phyloP scores from a whole-genome alignment of 2,888 invertebrate species.

The Napeogenes sylphis region DNA sequence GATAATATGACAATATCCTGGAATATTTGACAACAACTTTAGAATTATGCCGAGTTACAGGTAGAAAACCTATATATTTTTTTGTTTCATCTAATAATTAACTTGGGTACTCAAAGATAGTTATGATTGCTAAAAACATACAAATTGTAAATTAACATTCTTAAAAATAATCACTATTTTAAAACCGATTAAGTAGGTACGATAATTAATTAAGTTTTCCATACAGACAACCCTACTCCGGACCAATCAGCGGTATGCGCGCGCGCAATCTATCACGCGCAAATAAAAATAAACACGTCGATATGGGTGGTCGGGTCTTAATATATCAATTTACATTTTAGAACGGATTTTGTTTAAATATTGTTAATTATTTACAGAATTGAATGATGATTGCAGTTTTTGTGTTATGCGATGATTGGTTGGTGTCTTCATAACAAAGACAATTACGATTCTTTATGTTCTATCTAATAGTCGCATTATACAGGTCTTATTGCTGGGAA shows the following conservation, averaged over 20 bases:
- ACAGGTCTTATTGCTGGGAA: too few species aligned
- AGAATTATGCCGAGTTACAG: too few species aligned
- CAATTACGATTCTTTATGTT: too few species aligned
- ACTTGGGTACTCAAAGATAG: too few species aligned
- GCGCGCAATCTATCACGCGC: conserved; percentile 56
- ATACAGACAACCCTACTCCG: conserved; percentile 46
- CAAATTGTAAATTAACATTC: background rate
- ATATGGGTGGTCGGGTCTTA: conserved; percentile 58
- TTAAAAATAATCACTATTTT: background rate
- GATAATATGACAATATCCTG: too few species aligned
- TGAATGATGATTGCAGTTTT: background rate
- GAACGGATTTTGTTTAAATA: conserved; percentile 43
- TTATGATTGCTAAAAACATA: too few species aligned
- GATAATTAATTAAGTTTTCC: background rate
- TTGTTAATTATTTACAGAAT: conserved; percentile 6
- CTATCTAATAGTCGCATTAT: too few species aligned
- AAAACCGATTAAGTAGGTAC: background rate
- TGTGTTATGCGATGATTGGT: background rate
- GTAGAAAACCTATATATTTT: too few species aligned
- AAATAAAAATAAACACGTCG: conserved; percentile 48
- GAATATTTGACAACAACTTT: too few species aligned
- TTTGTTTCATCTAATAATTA: too few species aligned
- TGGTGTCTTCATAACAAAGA: background rate
- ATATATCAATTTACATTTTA: conserved; percentile 68
- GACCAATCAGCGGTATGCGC: conserved; percentile 51